Percentiles rank a stretch among this genome's conserved stretches.
These are phyloP conservation scores for Hystrix cristata DNA, from an alignment of 2,113 vertebrate species.

Conservation along the genomic window DNA sequence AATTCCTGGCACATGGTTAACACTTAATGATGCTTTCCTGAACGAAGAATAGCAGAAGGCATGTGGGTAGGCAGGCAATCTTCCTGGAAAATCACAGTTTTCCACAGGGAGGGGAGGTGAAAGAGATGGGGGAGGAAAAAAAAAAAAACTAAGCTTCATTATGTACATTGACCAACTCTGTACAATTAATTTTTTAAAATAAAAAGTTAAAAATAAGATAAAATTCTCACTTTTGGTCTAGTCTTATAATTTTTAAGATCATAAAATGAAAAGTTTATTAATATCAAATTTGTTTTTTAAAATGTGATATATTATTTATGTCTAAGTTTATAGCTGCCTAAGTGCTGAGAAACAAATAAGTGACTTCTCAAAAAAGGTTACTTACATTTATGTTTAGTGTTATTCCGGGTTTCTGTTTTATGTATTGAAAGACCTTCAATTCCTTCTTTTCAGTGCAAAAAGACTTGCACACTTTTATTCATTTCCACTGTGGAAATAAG, in stretches of 20 bases:
- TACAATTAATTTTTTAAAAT: too few relatives aligned
- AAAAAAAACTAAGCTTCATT: background rate
- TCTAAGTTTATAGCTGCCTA: background rate
- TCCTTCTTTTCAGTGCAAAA: background rate
- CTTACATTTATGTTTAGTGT: background rate
- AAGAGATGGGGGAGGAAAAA: background rate
- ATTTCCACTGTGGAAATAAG: background rate
- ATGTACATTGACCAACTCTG: background rate
- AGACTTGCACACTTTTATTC: background rate
- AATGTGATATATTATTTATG: background rate
- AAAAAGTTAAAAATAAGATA: background rate
- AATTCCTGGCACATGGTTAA: background rate
- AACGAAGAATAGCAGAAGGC: background rate
- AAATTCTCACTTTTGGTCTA: background rate
- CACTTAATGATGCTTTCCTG: background rate
- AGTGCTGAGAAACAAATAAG: background rate
- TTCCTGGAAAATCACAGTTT: background rate
- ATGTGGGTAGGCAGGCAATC: background rate
- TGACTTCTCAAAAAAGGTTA: background rate
- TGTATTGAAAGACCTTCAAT: background rate
- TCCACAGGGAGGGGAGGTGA: background rate
- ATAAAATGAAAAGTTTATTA: background rate
- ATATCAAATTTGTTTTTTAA: background rate
- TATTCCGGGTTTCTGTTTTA: background rate
- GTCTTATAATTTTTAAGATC: background rate